Conservation (phyloP, 1,140 invertebrate species). For the Galleria mellonella region DNA sequence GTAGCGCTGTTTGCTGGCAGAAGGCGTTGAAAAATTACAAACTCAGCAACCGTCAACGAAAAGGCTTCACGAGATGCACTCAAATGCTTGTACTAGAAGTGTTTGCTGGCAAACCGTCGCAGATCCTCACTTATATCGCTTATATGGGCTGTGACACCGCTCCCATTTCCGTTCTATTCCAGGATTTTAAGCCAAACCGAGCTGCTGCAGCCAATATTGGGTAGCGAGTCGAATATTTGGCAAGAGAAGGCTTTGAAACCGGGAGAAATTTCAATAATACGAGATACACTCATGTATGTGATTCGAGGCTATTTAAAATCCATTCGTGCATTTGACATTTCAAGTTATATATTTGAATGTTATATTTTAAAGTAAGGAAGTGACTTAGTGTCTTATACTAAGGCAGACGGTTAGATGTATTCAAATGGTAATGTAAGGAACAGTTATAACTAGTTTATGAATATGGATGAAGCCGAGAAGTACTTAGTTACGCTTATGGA, state of each 20-base stretch:
- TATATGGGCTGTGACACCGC: conserved; percentile 19
- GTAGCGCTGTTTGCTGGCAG: no score
- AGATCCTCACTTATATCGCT: conserved; percentile 22
- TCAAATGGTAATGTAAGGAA: no score
- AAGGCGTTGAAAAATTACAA: conserved; percentile 14
- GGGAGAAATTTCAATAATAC: conserved; percentile 22
- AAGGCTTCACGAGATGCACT: conserved; percentile 11
- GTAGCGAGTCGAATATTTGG: conserved; percentile 33
- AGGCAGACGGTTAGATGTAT: no score
- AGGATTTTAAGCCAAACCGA: conserved; percentile 35
- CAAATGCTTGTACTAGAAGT: conserved; percentile 12
- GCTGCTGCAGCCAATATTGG: conserved; percentile 32
- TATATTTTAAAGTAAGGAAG: no score
- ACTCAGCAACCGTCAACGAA: conserved; percentile 9
- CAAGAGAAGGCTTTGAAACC: conserved; percentile 20
- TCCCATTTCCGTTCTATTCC: conserved; percentile 33
- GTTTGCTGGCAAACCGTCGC: conserved; percentile 13
- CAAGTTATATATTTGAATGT: no score
- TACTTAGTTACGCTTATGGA: no score
- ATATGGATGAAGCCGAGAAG: no score
- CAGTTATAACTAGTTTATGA: no score
- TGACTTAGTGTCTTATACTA: no score
- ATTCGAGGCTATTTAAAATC: conserved; percentile 2
- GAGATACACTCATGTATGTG: background rate
- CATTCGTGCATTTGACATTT: background rate